Base-by-base conservation (phyloP, 64 coral and sea anemone genomes). In the Astreopora myriophthalma region DNA sequence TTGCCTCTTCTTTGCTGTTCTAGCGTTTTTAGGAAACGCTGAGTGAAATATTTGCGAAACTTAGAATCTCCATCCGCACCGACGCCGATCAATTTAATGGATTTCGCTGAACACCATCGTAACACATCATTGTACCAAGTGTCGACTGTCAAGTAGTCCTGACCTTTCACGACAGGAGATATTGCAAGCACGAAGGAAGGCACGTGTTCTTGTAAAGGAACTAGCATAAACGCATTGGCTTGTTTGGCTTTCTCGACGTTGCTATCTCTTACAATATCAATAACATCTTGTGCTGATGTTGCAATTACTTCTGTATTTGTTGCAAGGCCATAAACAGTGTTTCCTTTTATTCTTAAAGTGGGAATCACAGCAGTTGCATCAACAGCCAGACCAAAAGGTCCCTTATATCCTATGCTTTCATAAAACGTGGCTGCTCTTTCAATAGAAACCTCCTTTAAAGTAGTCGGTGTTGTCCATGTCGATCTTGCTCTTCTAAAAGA, bases 151-250 rank as follows among this genome's bases (percentile, higher is more conserved):
- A n/a, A 52, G 22, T 29, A 52, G 71, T 73, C 14, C 11, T 74
- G 40, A 25, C 86, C 70, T n/a, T 75, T 88, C 1, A 72, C 73
- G 11, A 75, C 48, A n/a, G 86, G 48, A 38, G 65, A 57, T 36
- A 88, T 36, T 25, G 67, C 42, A 75, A 88, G 70, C 57, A 72
- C 69, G 35, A 88, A 75, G 26, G 26, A 55, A 74, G 69, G 86
- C 22, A 72, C 86, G 28, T 88, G 86, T 60, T 74, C 48, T 75
- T 75, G 22, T 27, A 75, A 48, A 26, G 86, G 71, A 52, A 60
- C 42, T 19, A 88, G 31, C 20, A 75, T 29, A 88, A 88, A 88
- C 13, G 86, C 86, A 60, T 88, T 88, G 25, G 80, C 80, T 34
- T 66, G 58, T 65, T 20, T 34, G 16, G 80, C 80, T 61, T 84